These are phyloP conservation scores for Papilio xuthus DNA, from an alignment of 1,140 invertebrate genomes.

Conservation along the genomic window DNA sequence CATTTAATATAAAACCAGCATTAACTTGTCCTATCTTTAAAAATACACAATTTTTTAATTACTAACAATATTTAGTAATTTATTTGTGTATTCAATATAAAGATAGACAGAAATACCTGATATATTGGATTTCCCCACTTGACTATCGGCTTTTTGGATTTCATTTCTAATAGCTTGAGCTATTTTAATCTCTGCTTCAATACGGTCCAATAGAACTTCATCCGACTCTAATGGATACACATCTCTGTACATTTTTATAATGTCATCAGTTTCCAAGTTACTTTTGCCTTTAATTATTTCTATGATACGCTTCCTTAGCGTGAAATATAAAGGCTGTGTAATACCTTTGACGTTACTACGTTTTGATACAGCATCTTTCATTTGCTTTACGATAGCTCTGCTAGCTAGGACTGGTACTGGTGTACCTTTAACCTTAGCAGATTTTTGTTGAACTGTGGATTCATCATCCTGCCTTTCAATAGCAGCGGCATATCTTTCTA, in stretches of 20 bases:
- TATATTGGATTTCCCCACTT: background rate
- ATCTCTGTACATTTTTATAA: constrained; percentile 14
- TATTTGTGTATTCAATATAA: background rate
- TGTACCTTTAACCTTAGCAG: background rate
- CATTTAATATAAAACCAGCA: background rate
- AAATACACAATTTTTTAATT: constrained; percentile 4
- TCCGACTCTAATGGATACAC: constrained; percentile 4
- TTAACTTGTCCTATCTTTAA: background rate
- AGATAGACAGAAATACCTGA: constrained; percentile 21
- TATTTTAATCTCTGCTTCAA: background rate
- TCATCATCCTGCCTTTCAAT: background rate
- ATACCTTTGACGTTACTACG: background rate
- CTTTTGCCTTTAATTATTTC: constrained; percentile 6
- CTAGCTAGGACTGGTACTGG: background rate
- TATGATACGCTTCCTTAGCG: constrained; percentile 1
- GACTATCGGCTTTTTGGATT: background rate
- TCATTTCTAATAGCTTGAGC: background rate
- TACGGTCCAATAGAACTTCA: background rate
- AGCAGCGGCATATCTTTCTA: background rate
- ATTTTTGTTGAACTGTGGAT: too few relatives aligned
- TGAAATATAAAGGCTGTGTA: background rate
- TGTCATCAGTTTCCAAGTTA: background rate
- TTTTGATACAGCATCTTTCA: background rate
- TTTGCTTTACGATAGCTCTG: constrained; percentile 10
- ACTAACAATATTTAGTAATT: background rate